phyloP scores from a whole-genome alignment of 2,113 vertebrate genomes.

The Otis tarda region DNA sequence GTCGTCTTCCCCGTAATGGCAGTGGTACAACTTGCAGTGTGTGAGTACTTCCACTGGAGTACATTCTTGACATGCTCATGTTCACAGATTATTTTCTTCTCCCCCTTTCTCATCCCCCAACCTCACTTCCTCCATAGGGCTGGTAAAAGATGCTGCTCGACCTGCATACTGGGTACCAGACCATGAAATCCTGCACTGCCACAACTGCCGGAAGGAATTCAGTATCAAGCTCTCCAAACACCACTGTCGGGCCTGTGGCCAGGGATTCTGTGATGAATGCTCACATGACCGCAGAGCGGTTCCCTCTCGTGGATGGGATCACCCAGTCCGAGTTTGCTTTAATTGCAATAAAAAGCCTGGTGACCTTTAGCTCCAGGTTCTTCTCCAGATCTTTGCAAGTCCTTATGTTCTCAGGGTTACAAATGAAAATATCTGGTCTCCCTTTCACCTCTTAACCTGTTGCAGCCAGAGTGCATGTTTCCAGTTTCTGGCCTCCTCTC shows the following conservation, averaged over 20 bases:
- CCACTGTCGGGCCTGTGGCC: slow-evolving; percentile 96
- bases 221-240: slow-evolving; percentile 93
- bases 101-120: not conserved
- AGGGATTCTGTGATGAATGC: slow-evolving; percentile 95
- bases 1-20: not conserved
- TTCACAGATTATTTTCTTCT: slow-evolving; percentile 10
- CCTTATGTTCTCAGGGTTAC: slow-evolving; percentile 85
- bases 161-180: slow-evolving; percentile 98
- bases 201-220: slow-evolving; percentile 91
- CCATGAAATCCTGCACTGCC: slow-evolving; percentile 92
- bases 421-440: slow-evolving; percentile 64
- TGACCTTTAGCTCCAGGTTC: slow-evolving; percentile 87
- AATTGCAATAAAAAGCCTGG: slow-evolving; percentile 93
- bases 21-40: not conserved
- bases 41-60: not conserved
- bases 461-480: slow-evolving; percentile 71
- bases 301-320: slow-evolving; percentile 96
- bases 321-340: slow-evolving; percentile 93
- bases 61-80: not conserved
- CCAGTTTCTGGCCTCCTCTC: slow-evolving; percentile 56
- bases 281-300: slow-evolving; percentile 89
- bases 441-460: slow-evolving; percentile 62
- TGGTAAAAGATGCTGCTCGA: slow-evolving; percentile 94
- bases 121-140: slow-evolving; percentile 72
- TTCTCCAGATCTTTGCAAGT: slow-evolving; percentile 74